A percentile compares a stretch with the other conserved stretches of the same genome.
phyloP scores from a whole-genome alignment of 2,888 invertebrate genomes.

The Neuroscelio doddi region DNA sequence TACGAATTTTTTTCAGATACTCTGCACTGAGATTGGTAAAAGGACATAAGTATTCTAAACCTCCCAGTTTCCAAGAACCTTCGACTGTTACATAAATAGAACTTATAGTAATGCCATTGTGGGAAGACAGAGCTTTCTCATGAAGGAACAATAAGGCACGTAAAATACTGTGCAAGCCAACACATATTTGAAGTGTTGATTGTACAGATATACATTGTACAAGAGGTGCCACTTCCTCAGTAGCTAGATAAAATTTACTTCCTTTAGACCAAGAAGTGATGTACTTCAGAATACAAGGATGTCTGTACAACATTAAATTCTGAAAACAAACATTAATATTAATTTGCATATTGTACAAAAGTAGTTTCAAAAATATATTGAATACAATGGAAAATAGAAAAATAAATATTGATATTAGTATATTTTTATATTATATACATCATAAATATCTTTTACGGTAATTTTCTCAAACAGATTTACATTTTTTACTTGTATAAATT shows the following conservation, averaged over 20 bases:
- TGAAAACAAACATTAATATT: conserved; percentile 71
- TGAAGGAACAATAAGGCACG: conserved; percentile 88
- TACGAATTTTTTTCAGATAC: conserved; percentile 80
- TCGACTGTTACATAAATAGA: conserved; percentile 88
- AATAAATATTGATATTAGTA: too few relatives aligned
- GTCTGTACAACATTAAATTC: conserved; percentile 89
- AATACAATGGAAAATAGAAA: too few relatives aligned
- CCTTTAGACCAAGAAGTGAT: conserved; percentile 86
- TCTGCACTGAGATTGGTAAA: conserved; percentile 79
- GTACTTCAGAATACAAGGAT: conserved; percentile 89
- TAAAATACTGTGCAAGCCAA: conserved; percentile 86
- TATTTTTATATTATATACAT: too few relatives aligned
- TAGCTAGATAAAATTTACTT: conserved; percentile 83
- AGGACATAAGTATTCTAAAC: conserved; percentile 85
- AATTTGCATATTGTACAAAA: too few relatives aligned
- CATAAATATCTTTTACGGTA: too few relatives aligned
- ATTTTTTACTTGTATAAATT: too few relatives aligned
- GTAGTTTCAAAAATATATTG: too few relatives aligned
- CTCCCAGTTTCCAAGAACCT: conserved; percentile 91
- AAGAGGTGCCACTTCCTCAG: conserved; percentile 87
- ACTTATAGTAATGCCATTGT: conserved; percentile 87
- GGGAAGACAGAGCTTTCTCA: conserved; percentile 85
- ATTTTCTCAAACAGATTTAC: too few relatives aligned
- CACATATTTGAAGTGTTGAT: conserved; percentile 86
- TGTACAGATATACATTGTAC: conserved; percentile 78